These are phyloP conservation scores for Tricholauxania praeusta DNA, from an alignment of 2,888 invertebrate species.

Conservation along the genomic window DNA sequence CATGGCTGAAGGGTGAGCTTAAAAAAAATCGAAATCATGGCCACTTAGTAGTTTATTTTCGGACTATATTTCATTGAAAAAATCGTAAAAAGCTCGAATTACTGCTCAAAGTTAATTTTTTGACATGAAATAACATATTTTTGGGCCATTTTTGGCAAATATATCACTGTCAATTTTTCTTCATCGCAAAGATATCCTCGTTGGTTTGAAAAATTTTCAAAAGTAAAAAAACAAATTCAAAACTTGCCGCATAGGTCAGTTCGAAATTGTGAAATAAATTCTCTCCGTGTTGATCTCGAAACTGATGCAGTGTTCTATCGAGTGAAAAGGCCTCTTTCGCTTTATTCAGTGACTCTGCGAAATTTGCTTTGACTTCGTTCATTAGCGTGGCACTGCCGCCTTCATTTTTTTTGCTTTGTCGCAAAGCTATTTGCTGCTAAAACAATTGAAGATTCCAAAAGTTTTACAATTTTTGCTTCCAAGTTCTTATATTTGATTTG, in stretches of 20 bases:
- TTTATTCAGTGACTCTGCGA: slow-evolving; percentile 77
- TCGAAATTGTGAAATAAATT: slow-evolving; percentile 95
- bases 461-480: slow-evolving; percentile 87
- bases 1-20: no score
- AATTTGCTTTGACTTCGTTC: slow-evolving; percentile 55
- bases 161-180: no score
- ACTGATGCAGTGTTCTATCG: slow-evolving; percentile 88
- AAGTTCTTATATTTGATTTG: slow-evolving; percentile 92
- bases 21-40: no score
- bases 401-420: slow-evolving; percentile 1
- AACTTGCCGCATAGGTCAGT: slow-evolving; percentile 89
- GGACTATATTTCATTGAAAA: no score
- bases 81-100: no score
- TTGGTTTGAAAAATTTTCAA: neutral
- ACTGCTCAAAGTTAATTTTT: no score
- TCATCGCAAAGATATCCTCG: no score
- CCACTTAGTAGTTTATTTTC: no score
- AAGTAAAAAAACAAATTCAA: neutral
- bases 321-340: slow-evolving; percentile 97
- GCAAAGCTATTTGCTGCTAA: slow-evolving; percentile 48
- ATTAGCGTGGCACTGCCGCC: slow-evolving; percentile 31
- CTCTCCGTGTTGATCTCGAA: slow-evolving; percentile 91
- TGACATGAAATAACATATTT: no score
- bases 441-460: slow-evolving; percentile 91
- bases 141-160: no score